These are phyloP conservation scores for Hirtodrosophila trivittata DNA, from an alignment of 2,888 invertebrate species.

Conservation along the genomic window DNA sequence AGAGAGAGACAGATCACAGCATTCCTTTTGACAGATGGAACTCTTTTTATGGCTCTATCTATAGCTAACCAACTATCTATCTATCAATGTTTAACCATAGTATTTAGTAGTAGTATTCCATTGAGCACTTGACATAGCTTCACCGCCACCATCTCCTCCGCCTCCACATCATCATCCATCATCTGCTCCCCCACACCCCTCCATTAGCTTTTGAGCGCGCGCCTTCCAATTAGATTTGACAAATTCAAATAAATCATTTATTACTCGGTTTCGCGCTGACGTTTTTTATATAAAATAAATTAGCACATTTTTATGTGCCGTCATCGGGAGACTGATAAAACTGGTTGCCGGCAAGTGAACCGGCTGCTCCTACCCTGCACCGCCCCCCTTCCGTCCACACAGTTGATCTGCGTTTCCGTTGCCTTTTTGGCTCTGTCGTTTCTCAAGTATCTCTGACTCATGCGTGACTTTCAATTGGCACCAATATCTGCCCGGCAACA, in stretches of 20 bases:
- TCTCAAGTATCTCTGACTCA: slow-evolving; percentile 61
- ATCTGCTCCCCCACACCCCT: not conserved
- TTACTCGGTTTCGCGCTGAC: slow-evolving; percentile 55
- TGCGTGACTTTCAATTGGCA: slow-evolving; percentile 69
- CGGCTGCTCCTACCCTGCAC: slow-evolving; percentile 20
- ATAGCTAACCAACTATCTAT: too few species aligned
- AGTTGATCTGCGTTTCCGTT: slow-evolving; percentile 23
- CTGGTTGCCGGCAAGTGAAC: slow-evolving; percentile 65
- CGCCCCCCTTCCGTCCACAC: not conserved
- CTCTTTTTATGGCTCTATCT: not conserved
- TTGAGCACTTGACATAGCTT: slow-evolving; percentile 16
- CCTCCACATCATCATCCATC: not conserved
- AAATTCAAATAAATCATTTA: slow-evolving; percentile 68
- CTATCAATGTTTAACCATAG: not conserved
- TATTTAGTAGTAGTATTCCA: slow-evolving; percentile 1
- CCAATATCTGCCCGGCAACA: slow-evolving; percentile 68
- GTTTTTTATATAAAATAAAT: slow-evolving; percentile 37
- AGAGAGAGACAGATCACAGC: slow-evolving; percentile 3
- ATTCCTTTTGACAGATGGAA: slow-evolving; percentile 27
- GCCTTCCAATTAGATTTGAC: slow-evolving; percentile 61
- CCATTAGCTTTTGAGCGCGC: slow-evolving; percentile 42
- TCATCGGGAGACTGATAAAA: slow-evolving; percentile 43
- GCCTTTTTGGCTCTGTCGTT: slow-evolving; percentile 10
- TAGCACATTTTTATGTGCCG: slow-evolving; percentile 56
- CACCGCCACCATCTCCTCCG: not conserved